These are phyloP conservation scores for Myotis vivesi DNA, from an alignment of 2,797 vertebrate species.

Conservation along the genomic window DNA sequence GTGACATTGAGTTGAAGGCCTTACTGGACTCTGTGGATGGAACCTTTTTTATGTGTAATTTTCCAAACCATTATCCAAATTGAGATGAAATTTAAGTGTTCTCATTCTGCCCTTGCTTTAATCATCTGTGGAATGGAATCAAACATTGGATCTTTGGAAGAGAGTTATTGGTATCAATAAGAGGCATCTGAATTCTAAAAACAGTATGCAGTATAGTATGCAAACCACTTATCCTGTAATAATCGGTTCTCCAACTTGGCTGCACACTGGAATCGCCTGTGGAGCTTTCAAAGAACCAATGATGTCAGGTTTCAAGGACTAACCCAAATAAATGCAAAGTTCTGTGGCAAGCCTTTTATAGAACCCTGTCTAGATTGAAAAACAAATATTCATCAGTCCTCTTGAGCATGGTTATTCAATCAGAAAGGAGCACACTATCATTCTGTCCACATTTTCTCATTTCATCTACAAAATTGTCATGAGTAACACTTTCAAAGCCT, in stretches of 20 bases:
- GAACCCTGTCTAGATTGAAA: not conserved
- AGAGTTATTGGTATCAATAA: not conserved
- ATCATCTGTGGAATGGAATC: not conserved
- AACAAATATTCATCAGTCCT: not conserved
- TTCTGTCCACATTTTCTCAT: not conserved
- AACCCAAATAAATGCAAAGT: slow-evolving; percentile 24
- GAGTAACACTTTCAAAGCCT: not conserved
- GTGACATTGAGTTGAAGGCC: not conserved
- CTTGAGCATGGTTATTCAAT: not conserved
- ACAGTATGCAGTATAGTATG: not conserved
- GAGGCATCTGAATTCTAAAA: not conserved
- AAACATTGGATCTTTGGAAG: slow-evolving; percentile 15
- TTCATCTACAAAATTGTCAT: slow-evolving; percentile 13
- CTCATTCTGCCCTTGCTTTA: slow-evolving; percentile 35
- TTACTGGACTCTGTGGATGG: not conserved
- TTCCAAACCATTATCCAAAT: not conserved
- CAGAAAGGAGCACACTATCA: not conserved
- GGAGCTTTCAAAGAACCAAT: not conserved
- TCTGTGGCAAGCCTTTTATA: not conserved
- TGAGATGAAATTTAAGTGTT: not conserved
- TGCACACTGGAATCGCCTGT: not conserved
- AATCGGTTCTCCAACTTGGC: not conserved
- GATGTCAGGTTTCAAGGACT: not conserved
- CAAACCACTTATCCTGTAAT: not conserved
- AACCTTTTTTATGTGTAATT: not conserved